Base-by-base conservation (phyloP, 1,140 invertebrate genomes). In the Pogonomyrmex californicus region DNA sequence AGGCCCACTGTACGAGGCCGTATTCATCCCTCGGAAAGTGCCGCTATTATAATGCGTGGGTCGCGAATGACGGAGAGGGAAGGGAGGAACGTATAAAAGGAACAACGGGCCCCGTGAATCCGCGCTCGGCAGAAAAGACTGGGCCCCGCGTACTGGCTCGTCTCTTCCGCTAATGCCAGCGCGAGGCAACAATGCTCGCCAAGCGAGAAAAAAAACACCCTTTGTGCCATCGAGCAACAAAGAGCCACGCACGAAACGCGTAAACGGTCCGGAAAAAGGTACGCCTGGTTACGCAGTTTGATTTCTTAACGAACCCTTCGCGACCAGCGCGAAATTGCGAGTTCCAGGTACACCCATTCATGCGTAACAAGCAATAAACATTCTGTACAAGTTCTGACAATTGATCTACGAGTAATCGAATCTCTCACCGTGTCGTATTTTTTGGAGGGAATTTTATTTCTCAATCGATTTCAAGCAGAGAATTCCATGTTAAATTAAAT, bases 31-130 rank as follows among this genome's bases (percentile, higher is more conserved):
- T 82, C 51, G 78, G 10, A 92, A 90, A 90, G 87, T 90, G 87
- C 89, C 89, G 90, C 89, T 87, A 90, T 91, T 91, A 90, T 91
- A 89, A 91, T 91, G 89, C 90, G 77, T 90, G 86, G 89, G 86
- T 83, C 75, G 78, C 86, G 89, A 63, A 76, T 79, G 63, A 41
- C 70, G 76, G 75, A 10, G 68, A 9, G 77, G 65, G 23, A 36
- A 54, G 65, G 14, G 60, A 56, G 41, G 44, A 14, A 51, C 77
- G 82, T 78, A 82, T 56, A 77, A 88, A 87, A 78, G 78, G 78
- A 81, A 70, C 78, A 86, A 91, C 85, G 68, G 75, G 56, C 86
- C 86, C 79, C 81, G 83, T 75, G 87, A 90, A 90, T 90, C 78
- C 79, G 89, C 86, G 88, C 86, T 56, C 51, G 56, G 41, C 49